These are phyloP conservation scores for Oligia latruncula DNA, from an alignment of 2,888 invertebrate genomes.

Conservation along the genomic window DNA sequence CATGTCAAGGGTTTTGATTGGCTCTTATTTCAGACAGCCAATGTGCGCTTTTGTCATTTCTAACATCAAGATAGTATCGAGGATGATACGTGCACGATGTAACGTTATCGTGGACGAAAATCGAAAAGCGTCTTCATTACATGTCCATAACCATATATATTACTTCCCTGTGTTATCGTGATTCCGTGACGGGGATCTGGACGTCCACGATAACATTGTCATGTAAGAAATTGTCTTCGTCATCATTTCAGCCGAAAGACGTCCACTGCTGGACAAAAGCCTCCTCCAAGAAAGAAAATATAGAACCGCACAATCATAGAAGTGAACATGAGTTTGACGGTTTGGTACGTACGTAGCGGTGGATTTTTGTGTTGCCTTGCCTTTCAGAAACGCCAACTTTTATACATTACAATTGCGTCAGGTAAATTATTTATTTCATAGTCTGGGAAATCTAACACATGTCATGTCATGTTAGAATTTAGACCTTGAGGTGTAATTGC, in stretches of 20 bases:
- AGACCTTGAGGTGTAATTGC: slow-evolving; percentile 43
- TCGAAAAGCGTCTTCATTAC: not conserved
- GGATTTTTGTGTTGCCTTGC: not conserved
- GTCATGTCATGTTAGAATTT: slow-evolving; percentile 28
- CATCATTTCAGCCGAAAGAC: not conserved
- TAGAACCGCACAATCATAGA: not conserved
- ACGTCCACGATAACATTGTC: not conserved
- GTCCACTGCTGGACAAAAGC: no score
- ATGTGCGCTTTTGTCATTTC: not conserved
- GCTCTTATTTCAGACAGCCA: not conserved
- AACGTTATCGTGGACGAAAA: not conserved
- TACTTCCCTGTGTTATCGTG: no score
- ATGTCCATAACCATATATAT: not conserved
- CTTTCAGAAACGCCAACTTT: not conserved
- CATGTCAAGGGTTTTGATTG: not conserved
- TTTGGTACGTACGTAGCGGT: not conserved
- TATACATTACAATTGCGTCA: slow-evolving; percentile 5
- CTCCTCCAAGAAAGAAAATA: not conserved
- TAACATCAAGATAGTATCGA: not conserved
- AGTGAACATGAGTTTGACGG: not conserved
- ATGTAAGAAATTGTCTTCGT: not conserved
- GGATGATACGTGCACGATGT: not conserved
- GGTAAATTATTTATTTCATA: slow-evolving; percentile 20
- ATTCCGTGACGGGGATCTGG: no score
- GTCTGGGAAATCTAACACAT: slow-evolving; percentile 46